Evolutionary conservation across 2,113 vertebrate species (phyloP).

Genomic region (Nicator chloris): DNA sequence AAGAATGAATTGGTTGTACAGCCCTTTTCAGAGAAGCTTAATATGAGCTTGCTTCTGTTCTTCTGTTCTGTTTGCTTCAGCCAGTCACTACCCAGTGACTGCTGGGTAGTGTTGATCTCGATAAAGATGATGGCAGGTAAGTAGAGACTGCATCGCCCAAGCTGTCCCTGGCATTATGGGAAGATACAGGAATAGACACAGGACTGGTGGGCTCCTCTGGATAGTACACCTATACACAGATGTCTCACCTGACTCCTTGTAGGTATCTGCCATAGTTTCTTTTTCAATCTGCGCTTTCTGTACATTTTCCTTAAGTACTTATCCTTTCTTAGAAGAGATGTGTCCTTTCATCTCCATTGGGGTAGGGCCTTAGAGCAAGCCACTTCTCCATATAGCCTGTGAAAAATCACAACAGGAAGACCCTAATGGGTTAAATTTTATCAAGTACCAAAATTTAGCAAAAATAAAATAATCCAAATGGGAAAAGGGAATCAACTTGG

Average conservation of each 20-base stretch:
- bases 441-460: conserved; percentile 15
- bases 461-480: conserved; percentile 57
- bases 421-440: conserved; percentile 40
- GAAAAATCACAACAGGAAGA: not conserved
- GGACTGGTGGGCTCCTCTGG: not conserved
- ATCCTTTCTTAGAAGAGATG: not conserved
- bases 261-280: not conserved
- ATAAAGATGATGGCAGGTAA: not conserved
- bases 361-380: not conserved
- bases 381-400: not conserved
- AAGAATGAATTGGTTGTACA: not conserved
- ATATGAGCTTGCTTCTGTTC: not conserved
- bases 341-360: not conserved
- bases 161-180: not conserved
- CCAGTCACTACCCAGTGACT: not conserved
- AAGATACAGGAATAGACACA: not conserved
- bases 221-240: too few relatives aligned
- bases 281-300: not conserved
- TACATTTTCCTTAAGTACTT: not conserved
- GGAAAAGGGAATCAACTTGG: conserved; percentile 52
- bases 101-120: not conserved
- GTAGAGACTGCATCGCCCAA: not conserved
- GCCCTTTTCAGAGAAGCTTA: not conserved
- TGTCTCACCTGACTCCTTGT: not conserved
- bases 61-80: not conserved